A percentile compares a stretch with the other conserved stretches of the same genome.
phyloP scores from a whole-genome alignment of 2,888 invertebrate species.

The Zaprionus lineosus region DNA sequence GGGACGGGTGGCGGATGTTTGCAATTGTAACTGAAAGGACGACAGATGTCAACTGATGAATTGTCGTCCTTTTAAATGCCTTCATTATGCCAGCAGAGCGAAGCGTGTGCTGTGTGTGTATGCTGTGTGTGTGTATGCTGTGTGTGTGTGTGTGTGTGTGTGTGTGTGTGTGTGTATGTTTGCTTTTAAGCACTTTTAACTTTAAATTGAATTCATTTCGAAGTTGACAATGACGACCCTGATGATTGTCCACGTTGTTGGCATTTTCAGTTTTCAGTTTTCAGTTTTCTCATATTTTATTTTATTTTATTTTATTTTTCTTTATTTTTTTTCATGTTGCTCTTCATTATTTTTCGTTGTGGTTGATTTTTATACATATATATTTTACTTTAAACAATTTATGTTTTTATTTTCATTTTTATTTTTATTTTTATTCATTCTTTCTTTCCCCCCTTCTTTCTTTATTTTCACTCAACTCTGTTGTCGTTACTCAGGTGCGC shows the following conservation, averaged over 20 bases:
- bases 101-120: background rate
- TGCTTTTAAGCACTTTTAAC: constrained; percentile 43
- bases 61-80: constrained; percentile 31
- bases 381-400: background rate
- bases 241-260: constrained; percentile 41
- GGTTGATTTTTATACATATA: constrained; percentile 2
- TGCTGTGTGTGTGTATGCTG: background rate
- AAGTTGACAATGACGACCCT: constrained; percentile 29
- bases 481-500: constrained; percentile 61
- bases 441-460: constrained; percentile 13
- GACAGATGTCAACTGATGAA: constrained; percentile 27
- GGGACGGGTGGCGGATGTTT: background rate
- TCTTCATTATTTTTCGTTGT: background rate
- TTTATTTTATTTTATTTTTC: background rate
- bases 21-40: background rate
- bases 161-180: constrained; percentile 40
- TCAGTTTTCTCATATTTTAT: background rate
- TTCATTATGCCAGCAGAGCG: constrained; percentile 21
- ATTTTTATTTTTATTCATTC: background rate
- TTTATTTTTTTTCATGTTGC: background rate
- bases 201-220: constrained; percentile 42
- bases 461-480: constrained; percentile 15
- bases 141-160: background rate
- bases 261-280: constrained; percentile 33
- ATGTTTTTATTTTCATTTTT: background rate